A percentile compares a stretch with the other conserved stretches of the same genome.
Evolutionary conservation across 2,113 vertebrate species (phyloP).

Genomic region (Eidolon helvum): DNA sequence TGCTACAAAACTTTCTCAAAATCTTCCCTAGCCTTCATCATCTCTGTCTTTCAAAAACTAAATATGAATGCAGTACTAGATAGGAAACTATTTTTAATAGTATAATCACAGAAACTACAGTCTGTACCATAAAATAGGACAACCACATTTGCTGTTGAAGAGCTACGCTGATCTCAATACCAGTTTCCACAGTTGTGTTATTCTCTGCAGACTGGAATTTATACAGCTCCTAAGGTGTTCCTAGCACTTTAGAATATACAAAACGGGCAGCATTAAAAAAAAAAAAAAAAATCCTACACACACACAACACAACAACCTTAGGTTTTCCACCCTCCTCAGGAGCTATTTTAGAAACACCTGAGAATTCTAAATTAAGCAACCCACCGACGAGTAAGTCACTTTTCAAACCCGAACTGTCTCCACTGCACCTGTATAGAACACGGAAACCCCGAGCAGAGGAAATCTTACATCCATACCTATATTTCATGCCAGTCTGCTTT

Average conservation of each 20-base stretch:
- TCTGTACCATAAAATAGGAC: background rate
- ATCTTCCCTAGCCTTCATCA: background rate
- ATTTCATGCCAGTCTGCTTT: constrained; percentile 99
- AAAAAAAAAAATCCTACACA: background rate
- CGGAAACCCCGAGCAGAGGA: background rate
- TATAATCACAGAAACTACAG: background rate
- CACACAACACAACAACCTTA: background rate
- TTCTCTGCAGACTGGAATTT: background rate
- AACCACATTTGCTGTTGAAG: background rate
- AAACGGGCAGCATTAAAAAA: constrained; percentile 45
- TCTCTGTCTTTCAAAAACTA: constrained; percentile 2
- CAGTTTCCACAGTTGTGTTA: background rate
- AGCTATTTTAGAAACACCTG: constrained; percentile 35
- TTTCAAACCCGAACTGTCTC: background rate
- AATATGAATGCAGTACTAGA: background rate
- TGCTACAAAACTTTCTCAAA: constrained; percentile 26
- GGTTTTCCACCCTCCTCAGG: background rate
- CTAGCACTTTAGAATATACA: background rate
- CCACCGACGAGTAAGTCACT: background rate
- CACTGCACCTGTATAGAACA: constrained; percentile 16
- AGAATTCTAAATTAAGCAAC: constrained; percentile 35
- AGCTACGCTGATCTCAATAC: background rate
- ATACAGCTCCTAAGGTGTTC: background rate
- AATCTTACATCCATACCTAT: constrained; percentile 89
- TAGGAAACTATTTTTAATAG: background rate